A percentile compares a stretch with the other conserved stretches of the same genome.
Evolutionary conservation across 2,797 vertebrate species (phyloP).

Genomic region (Dendrocincla fuliginosa): DNA sequence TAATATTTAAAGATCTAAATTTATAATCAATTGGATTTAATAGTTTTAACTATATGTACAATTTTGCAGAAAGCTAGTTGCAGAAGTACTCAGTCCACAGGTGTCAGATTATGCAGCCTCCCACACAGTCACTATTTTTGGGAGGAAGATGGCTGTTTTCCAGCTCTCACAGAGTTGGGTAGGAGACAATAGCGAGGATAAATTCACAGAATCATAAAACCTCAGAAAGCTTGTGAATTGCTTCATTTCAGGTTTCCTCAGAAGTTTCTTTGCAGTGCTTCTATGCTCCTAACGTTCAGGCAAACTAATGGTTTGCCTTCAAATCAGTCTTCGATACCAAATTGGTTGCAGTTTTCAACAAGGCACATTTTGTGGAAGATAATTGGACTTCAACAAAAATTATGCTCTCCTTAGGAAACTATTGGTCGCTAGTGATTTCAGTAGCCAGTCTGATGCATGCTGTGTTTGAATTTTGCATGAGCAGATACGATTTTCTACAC

Average conservation of each 20-base stretch:
- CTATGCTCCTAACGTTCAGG: background rate
- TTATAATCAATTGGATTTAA: background rate
- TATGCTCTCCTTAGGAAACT: background rate
- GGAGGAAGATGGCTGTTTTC: background rate
- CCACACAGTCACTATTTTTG: slow-evolving; percentile 13
- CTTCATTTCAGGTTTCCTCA: background rate
- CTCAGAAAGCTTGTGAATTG: background rate
- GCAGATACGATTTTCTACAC: background rate
- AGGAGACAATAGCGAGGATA: background rate
- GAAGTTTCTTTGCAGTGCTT: background rate
- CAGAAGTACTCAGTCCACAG: background rate
- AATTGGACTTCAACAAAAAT: background rate
- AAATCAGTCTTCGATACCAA: background rate
- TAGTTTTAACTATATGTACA: background rate
- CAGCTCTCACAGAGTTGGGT: background rate
- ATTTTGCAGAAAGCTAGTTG: background rate
- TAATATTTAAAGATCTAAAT: background rate
- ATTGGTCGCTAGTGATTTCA: background rate
- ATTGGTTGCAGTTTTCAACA: background rate
- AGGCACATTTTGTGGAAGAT: fast-evolving
- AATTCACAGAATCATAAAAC: background rate
- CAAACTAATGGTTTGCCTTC: background rate
- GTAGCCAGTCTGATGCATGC: background rate
- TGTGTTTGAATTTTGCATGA: background rate
- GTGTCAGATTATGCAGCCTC: slow-evolving; percentile 28